phyloP scores from a whole-genome alignment of 2,888 invertebrate genomes.

The Opisthograptis luteolata region DNA sequence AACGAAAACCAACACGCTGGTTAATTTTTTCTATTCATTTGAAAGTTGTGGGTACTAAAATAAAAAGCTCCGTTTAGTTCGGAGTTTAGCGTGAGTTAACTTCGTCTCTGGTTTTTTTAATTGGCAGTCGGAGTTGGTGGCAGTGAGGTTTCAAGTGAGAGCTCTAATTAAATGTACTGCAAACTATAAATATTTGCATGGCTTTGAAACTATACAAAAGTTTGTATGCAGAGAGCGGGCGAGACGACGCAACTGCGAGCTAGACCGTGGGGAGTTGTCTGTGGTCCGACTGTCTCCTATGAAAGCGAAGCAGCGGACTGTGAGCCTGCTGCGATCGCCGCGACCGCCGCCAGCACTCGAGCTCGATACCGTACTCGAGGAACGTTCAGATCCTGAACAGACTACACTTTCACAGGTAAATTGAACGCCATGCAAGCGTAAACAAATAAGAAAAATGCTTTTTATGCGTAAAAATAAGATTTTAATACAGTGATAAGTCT shows the following conservation, averaged over 20 bases:
- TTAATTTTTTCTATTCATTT: slow-evolving; percentile 5
- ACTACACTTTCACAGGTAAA: slow-evolving; percentile 80
- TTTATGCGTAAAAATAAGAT: too few species aligned
- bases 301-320: slow-evolving; percentile 63
- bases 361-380: slow-evolving; percentile 93
- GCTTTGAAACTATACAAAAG: background rate
- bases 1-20: too few species aligned
- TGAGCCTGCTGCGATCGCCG: slow-evolving; percentile 84
- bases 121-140: slow-evolving; percentile 1
- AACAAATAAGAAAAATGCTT: background rate
- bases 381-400: slow-evolving; percentile 91
- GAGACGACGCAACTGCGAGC: slow-evolving; percentile 90
- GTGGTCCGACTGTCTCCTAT: slow-evolving; percentile 87
- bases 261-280: slow-evolving; percentile 92
- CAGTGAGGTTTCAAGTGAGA: background rate
- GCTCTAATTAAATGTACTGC: slow-evolving; percentile 11
- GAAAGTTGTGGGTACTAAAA: slow-evolving; percentile 1
- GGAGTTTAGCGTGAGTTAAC: background rate
- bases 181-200: slow-evolving; percentile 4
- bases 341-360: slow-evolving; percentile 91
- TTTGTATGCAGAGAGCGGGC: slow-evolving; percentile 87
- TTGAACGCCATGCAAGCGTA: too few species aligned
- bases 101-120: slow-evolving; percentile 4
- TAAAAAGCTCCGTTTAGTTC: slow-evolving; percentile 3
- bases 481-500: too few species aligned